Evolutionary conservation across 2,113 vertebrate genomes (phyloP), one percentile per base, ranked within the genome.

Genomic region (Tamias sibiricus): DNA sequence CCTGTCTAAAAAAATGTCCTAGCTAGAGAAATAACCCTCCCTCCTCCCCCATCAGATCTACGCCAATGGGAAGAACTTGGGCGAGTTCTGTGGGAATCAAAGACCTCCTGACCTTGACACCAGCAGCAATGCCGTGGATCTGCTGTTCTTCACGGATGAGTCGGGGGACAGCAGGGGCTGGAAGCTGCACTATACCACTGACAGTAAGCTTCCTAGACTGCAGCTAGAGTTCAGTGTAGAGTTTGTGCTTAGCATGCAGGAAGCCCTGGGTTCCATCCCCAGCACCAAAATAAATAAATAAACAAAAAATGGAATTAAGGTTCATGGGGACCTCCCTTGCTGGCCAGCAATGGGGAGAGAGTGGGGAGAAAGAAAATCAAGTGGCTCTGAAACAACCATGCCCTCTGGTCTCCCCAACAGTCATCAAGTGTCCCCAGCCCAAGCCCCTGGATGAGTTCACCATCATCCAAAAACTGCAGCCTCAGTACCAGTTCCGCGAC

Each of bases 141-240:
- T 99, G 62, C 91, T 99, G 44, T 99, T 99, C 95, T 90, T 98
- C 97, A 99, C 99, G 0, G 99, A 99, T 2, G 99, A 98, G 7
- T 99, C 99, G 0, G 99, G 99, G 66, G 98, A 98, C 97, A 99
- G 98, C 96, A 97, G 74, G 64, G 99, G 99, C 91, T 99, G 99
- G 99, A 99, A 98, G 94, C 96, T 99, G 57, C 97, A 44, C 93
- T 99, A 99, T 77, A 98, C 98, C 59, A 98, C 98, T 0, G 97
- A 99, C 64, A 97, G 99, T 99, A 98, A 98, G 97, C 57, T 12
- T 37, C 13, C 32, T 9, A 30, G 40, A 35, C 26, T 40, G 66
- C 40, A 8, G 35, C 32, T 9, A 32, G 4, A 19, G 24, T 11
- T 30, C 32, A 0, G 9, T 8, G 16, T 22, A 30, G 30, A 35